Base-by-base conservation (phyloP, 2,888 invertebrate genomes). In the Mesodorylaimus sp. region DNA sequence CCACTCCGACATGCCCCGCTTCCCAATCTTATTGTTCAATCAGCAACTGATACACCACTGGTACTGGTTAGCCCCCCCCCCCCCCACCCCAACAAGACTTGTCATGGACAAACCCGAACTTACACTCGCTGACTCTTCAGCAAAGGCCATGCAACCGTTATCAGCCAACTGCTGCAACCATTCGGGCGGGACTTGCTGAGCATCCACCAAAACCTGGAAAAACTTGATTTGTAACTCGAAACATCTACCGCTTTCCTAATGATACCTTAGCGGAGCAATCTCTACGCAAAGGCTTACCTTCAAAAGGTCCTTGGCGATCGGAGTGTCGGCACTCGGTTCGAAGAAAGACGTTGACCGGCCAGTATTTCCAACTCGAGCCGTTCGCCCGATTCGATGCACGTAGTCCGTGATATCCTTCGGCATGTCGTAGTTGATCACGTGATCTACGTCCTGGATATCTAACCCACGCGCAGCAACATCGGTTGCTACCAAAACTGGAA, bases 381-480 rank as follows among this genome's bases (percentile, higher is more conserved):
- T 73, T 24, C 74, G 63, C 2, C 73, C 74, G 56, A 73, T 71
- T 1, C 73, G 63, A 55, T 74, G 73, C 5, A 73, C 70, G 57
- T 73, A 73, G 48, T 72, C 70, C 38, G 71, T 70, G 49, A 70
- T 64, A 23, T 62, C 62, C 1, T 43, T 47, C 0, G 74, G 73
- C 32, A 73, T 52, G 55, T 74, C 73, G 54, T 68, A 72, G 54
- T 74, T 73, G 37, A 74, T 64, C 0, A 74, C 73, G 49, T 66
- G 60, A 2, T 79, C 76, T 0, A 88, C 81, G 50, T 81, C 80
- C 56, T 80, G 79, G 28, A 91, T 88, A 65, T 91, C 83, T 1
- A 93, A 70, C 0, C 95, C 95, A 50, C 95, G 73, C 0, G 91
- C 85, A 1, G 89, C 89, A 0, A 95, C 91, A 0, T 86, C 84